Evolutionary conservation across 1,140 invertebrate species (phyloP), one percentile per base, ranked within the genome.

Genomic region (Plodia interpunctella): DNA sequence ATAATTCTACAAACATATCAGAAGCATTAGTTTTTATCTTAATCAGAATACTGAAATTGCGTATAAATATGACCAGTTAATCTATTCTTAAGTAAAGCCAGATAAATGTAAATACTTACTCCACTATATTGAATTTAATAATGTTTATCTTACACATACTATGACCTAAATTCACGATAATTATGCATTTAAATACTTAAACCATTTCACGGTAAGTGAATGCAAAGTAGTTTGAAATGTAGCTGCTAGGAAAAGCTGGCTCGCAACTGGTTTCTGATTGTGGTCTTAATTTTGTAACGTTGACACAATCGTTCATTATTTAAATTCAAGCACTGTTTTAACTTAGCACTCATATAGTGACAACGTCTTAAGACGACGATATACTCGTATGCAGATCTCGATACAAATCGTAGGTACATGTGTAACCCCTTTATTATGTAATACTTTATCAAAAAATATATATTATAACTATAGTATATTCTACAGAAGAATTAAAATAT

Each of bases 281-380:
- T 54, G 52, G 30, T 63, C 38, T 54, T 44, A 63, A 63, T 65
- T 69, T 65, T 60, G 63, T 60, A 69, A 69, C 60, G 57, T 60
- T 69, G 55, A 65, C 55, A 69, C 65, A 63, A 69, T 65, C 59
- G 38, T 55, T 57, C 56, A 44, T 60, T 15, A 44, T 44, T 44
- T 3, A 15, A 15, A 44, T 44, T 32, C 10, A 17, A 44, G 15
- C 15, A 44, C 13, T 38, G 10, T 35, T 35, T 35, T 13, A 15
- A 15, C 3, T 44, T 44, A 2, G 15, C 10, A 15, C 38, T 15
- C 30, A 9, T 32, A 10, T 32, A 32, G 11, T 10, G 30, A 32
- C 30, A 6, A 32, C 30, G 11, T 32, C 6, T 32, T 32, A 32
- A 32, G 4, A 9, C 30, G n/a, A n/a, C n/a, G n/a, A n/a, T n/a